phyloP scores from a whole-genome alignment of 2,888 invertebrate species.

The Drosophila ezoana region DNA sequence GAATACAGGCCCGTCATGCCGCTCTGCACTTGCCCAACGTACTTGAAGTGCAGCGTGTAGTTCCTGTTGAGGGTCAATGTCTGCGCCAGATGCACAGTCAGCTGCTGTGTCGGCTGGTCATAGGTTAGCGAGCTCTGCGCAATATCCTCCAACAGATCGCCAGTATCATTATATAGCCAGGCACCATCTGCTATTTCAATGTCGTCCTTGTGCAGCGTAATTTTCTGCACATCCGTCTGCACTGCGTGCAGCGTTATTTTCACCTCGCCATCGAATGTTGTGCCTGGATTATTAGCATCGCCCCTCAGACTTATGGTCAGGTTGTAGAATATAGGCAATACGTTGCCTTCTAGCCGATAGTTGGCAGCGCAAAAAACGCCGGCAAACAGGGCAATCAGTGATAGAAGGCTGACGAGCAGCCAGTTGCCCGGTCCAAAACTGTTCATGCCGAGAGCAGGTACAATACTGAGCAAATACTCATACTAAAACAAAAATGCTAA shows the following conservation, averaged over 20 bases:
- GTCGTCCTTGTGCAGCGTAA: slow-evolving; percentile 85
- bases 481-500: slow-evolving; percentile 1
- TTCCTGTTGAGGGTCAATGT: slow-evolving; percentile 78
- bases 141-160: slow-evolving; percentile 27
- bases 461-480: slow-evolving; percentile 38
- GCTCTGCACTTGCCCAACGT: slow-evolving; percentile 85
- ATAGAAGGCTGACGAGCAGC: slow-evolving; percentile 28
- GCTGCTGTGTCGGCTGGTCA: slow-evolving; percentile 82
- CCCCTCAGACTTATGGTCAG: slow-evolving; percentile 85
- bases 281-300: slow-evolving; percentile 49
- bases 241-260: slow-evolving; percentile 86
- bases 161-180: slow-evolving; percentile 39
- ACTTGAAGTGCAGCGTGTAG: slow-evolving; percentile 85
- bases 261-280: slow-evolving; percentile 77
- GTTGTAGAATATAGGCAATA: slow-evolving; percentile 86
- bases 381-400: slow-evolving; percentile 31
- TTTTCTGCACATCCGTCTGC: slow-evolving; percentile 83
- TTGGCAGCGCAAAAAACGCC: slow-evolving; percentile 23
- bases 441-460: slow-evolving; percentile 49
- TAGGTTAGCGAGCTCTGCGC: slow-evolving; percentile 43
- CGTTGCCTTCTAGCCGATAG: slow-evolving; percentile 82
- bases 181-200: slow-evolving; percentile 53
- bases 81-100: slow-evolving; percentile 84
- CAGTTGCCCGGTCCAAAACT: slow-evolving; percentile 16
- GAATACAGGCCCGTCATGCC: slow-evolving; percentile 75